Percentiles rank a stretch among this genome's conserved stretches.
These are phyloP conservation scores for Capromys pilorides DNA, from an alignment of 2,797 vertebrate species.

Conservation along the genomic window DNA sequence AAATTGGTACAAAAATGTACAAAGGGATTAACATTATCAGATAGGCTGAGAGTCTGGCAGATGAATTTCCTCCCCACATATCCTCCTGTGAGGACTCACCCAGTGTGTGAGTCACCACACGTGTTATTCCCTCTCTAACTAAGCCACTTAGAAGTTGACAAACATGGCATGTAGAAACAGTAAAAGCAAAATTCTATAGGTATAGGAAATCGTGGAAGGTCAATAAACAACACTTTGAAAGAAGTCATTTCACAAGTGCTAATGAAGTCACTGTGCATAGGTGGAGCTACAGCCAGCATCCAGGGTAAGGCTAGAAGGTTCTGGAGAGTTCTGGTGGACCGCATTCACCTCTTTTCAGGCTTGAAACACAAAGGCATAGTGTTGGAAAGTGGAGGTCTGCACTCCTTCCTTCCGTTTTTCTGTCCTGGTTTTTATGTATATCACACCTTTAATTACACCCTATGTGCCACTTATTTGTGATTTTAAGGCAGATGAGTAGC, in stretches of 20 bases:
- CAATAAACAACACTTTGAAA: slow-evolving; percentile 59
- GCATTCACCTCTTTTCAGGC: not conserved
- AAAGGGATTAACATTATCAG: not conserved
- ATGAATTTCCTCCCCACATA: not conserved
- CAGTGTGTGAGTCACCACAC: no score
- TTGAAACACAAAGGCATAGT: not conserved
- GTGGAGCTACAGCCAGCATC: not conserved
- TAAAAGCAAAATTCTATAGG: not conserved
- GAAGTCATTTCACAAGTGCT: slow-evolving; percentile 42
- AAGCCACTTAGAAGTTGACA: slow-evolving; percentile 23
- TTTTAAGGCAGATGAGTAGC: not conserved
- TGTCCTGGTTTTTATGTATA: not conserved
- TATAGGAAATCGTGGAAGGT: slow-evolving; percentile 32
- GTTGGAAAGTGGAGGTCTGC: not conserved
- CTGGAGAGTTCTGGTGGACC: not conserved
- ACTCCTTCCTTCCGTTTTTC: not conserved
- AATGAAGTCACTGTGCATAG: slow-evolving; percentile 27
- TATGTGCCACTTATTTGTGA: not conserved
- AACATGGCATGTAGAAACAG: not conserved
- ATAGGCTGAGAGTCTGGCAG: slow-evolving; percentile 3
- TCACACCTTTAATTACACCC: not conserved
- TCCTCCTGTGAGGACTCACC: slow-evolving; percentile 40
- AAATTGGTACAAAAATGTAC: not conserved
- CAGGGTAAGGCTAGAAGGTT: not conserved
- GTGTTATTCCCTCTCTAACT: not conserved